Conservation (phyloP, 2,113 vertebrate species). For the Grantiella picta region DNA sequence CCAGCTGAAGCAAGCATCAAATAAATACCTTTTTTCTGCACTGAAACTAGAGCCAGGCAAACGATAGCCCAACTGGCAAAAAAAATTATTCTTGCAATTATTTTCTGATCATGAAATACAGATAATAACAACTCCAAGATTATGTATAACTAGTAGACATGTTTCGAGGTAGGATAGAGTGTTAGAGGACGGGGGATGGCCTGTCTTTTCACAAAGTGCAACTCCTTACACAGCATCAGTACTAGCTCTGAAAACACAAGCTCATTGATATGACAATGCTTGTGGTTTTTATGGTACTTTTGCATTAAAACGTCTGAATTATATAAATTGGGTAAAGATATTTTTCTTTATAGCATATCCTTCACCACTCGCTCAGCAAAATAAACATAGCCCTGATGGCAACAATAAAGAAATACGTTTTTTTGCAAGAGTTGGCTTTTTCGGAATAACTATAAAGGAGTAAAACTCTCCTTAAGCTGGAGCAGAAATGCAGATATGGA, state of each 20-base stretch:
- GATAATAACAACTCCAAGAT: background rate
- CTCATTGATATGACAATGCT: background rate
- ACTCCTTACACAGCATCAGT: background rate
- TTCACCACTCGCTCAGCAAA: background rate
- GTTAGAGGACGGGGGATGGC: background rate
- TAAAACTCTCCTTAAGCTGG: background rate
- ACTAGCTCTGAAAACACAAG: background rate
- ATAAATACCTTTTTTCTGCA: background rate
- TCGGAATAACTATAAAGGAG: background rate
- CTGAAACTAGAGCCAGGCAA: background rate
- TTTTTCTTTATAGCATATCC: background rate
- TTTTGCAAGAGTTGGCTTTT: background rate
- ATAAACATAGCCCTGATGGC: background rate
- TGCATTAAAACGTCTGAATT: background rate
- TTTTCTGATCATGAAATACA: background rate
- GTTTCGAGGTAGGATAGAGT: background rate
- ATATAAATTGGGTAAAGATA: background rate
- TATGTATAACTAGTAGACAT: background rate
- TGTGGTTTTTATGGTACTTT: background rate
- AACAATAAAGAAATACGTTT: background rate
- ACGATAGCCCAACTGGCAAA: background rate
- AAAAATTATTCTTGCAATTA: background rate
- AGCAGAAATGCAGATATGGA: background rate
- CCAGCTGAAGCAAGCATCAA: background rate
- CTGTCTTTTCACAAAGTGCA: background rate